Conservation (phyloP, 1,140 invertebrate species). For the Dolichoris vasculosae region DNA sequence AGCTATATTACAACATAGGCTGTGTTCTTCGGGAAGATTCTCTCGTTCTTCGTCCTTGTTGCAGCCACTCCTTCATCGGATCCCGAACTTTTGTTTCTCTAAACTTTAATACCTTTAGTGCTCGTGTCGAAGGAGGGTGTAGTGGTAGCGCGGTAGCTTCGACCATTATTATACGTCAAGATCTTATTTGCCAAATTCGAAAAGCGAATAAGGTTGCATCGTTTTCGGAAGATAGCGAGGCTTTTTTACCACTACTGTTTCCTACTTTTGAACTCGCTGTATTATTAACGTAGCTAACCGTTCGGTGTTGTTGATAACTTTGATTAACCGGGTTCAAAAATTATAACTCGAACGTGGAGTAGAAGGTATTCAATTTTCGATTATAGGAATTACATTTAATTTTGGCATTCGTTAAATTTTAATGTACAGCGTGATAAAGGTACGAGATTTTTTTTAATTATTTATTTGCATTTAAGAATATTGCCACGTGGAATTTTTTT, state of each 20-base stretch:
- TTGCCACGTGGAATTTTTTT: neutral
- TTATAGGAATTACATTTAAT: neutral
- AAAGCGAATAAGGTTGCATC: neutral
- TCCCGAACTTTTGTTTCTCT: neutral
- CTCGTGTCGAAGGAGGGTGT: no score
- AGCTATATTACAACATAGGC: neutral
- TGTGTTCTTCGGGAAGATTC: neutral
- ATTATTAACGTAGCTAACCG: neutral
- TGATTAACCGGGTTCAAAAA: neutral
- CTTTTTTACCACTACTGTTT: no score
- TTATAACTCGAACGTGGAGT: neutral
- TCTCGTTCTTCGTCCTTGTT: neutral
- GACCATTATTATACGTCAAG: neutral
- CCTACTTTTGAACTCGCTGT: neutral
- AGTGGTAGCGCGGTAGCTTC: no score
- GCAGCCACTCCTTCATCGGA: neutral
- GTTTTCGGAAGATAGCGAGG: neutral
- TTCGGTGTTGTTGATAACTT: neutral
- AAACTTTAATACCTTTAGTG: neutral
- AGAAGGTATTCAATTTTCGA: neutral
- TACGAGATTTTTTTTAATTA: neutral
- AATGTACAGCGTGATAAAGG: neutral
- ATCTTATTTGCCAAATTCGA: neutral
- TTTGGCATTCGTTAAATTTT: neutral
- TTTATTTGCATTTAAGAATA: neutral